These are phyloP conservation scores for Bellardia pandia DNA, from an alignment of 2,888 invertebrate species.

Conservation along the genomic window DNA sequence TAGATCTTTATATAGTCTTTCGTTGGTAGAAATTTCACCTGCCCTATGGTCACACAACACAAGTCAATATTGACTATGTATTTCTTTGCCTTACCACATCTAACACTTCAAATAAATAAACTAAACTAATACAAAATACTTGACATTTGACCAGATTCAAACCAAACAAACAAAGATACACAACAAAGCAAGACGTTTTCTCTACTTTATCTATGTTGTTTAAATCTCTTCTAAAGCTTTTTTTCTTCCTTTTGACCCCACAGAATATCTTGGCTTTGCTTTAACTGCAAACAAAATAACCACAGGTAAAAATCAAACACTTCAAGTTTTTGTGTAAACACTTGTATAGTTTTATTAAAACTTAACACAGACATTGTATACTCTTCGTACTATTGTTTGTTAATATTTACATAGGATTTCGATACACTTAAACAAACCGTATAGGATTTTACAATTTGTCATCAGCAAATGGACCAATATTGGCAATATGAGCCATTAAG, in stretches of 20 bases:
- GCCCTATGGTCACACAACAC: background rate
- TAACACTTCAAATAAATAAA: slow-evolving; percentile 42
- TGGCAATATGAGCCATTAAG: slow-evolving; percentile 88
- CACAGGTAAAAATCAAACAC: slow-evolving; percentile 64
- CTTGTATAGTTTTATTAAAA: slow-evolving; percentile 65
- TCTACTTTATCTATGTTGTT: background rate
- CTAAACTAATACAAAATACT: slow-evolving; percentile 48
- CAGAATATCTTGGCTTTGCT: slow-evolving; percentile 14
- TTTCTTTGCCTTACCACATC: slow-evolving; percentile 3
- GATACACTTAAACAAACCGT: slow-evolving; percentile 40
- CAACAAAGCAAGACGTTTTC: background rate
- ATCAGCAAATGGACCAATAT: slow-evolving; percentile 86
- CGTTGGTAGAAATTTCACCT: too few species aligned
- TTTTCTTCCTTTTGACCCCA: background rate
- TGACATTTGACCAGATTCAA: slow-evolving; percentile 55
- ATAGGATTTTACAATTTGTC: slow-evolving; percentile 42
- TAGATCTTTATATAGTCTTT: too few species aligned
- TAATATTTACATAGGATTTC: slow-evolving; percentile 73
- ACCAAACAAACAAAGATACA: slow-evolving; percentile 5
- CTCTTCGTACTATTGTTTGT: slow-evolving; percentile 16
- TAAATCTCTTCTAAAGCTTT: background rate
- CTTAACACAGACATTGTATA: slow-evolving; percentile 38
- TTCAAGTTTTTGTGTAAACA: slow-evolving; percentile 60
- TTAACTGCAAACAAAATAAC: slow-evolving; percentile 50
- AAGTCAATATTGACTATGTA: slow-evolving; percentile 32